These are phyloP conservation scores for Tachycineta bicolor DNA, from an alignment of 2,113 vertebrate species.

Conservation along the genomic window DNA sequence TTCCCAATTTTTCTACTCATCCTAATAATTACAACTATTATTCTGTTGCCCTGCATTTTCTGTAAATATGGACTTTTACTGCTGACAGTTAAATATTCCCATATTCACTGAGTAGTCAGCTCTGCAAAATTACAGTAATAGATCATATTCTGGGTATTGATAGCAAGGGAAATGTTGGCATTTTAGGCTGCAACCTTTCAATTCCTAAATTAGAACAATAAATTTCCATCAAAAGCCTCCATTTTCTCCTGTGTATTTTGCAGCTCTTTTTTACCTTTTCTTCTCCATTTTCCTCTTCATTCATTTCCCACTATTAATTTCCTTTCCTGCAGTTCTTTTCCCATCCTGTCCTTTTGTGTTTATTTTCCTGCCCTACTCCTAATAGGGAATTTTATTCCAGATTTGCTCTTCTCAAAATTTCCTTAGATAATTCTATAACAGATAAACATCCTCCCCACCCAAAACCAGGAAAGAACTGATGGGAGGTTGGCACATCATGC, in stretches of 20 bases:
- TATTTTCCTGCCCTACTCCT: neutral
- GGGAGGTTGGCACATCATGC: neutral
- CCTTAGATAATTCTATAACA: neutral
- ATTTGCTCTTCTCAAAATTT: neutral
- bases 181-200: neutral
- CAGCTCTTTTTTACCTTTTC: neutral
- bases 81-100: neutral
- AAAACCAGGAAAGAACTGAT: neutral
- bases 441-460: neutral
- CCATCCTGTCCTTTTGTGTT: neutral
- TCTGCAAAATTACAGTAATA: neutral
- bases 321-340: neutral
- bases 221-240: rapidly evolving
- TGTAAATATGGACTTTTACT: neutral
- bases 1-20: neutral
- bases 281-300: neutral
- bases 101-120: neutral
- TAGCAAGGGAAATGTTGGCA: neutral
- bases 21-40: neutral
- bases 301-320: neutral
- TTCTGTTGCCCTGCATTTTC: neutral
- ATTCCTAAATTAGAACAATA: neutral
- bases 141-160: neutral
- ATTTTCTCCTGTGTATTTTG: neutral
- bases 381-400: neutral